Base-by-base conservation (phyloP, 1,140 invertebrate genomes). In the Spodoptera frugiperda region DNA sequence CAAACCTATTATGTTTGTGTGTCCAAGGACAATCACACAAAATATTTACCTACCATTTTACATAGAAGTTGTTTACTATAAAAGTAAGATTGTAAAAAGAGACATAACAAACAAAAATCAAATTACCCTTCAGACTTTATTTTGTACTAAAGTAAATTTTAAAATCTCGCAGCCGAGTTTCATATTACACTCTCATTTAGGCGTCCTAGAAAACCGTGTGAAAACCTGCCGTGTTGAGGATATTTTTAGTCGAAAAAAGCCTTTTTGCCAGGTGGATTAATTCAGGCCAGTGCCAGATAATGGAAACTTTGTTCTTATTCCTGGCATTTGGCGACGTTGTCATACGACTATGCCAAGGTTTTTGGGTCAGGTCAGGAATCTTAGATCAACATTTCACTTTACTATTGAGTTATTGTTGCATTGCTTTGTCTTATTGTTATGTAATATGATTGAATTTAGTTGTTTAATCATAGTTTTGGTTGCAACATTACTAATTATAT, bases 201-300 rank as follows among this genome's bases (percentile, higher is more conserved):
- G 2, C 33, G 59, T 39, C 44, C 9, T n/a, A 17, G 33, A 63
- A 63, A 44, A 17, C 15, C 59, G 59, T 11, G 33, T 19, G 59
- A 44, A 39, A 39, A 39, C 25, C n/a, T 44, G 17, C 33, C n/a
- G 57, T 44, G 15, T 46, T 1, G 8, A 4, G 33, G n/a, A 44
- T 63, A 44, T 63, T 63, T 67, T 12, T 67, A 25, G 17, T 67
- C 17, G 11, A 49, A 49, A 39, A 61, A 39, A 67, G 33, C 33
- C 59, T 44, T 63, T 44, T 44, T 11, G 33, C 63, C 63, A 67
- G 63, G 61, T 65, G 61, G 44, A 48, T 17, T 67, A 67, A 67
- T 67, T 67, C 63, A 9, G 46, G 39, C 63, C 53, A 55, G 17
- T 55, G 17, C 17, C 49, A 33, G 65, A 8, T 51, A 68, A 68